Evolutionary conservation across 2,888 invertebrate species (phyloP).

Genomic region (Drosophila leonis): DNA sequence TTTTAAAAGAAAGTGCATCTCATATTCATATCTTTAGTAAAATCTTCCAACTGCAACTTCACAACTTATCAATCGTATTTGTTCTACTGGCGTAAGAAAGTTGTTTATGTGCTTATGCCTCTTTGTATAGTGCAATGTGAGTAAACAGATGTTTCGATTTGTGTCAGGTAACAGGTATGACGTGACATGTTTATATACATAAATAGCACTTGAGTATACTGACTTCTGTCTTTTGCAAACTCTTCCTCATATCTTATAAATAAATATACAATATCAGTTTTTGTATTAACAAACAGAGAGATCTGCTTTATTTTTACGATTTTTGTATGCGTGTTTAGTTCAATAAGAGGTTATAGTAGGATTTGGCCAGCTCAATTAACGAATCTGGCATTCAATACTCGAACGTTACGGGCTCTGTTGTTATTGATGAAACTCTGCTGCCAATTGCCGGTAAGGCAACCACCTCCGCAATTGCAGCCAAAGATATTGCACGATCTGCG

Average conservation of each 20-base stretch:
- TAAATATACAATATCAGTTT: too few species aligned
- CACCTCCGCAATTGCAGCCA: not conserved
- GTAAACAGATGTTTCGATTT: not conserved
- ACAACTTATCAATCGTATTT: not conserved
- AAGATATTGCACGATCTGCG: not conserved
- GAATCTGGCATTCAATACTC: not conserved
- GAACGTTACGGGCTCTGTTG: not conserved
- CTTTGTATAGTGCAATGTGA: not conserved
- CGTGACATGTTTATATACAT: too few species aligned
- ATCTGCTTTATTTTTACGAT: too few species aligned
- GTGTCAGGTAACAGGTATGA: not conserved
- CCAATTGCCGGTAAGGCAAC: constrained; percentile 1
- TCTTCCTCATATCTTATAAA: too few species aligned
- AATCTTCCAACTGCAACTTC: not conserved
- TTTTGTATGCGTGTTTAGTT: not conserved
- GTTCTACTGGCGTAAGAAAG: not conserved
- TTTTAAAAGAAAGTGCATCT: not conserved
- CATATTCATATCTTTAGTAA: not conserved
- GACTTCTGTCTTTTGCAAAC: too few species aligned
- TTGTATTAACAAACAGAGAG: too few species aligned
- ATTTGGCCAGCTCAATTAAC: not conserved
- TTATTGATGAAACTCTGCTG: not conserved
- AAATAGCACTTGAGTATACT: too few species aligned
- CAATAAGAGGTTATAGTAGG: not conserved
- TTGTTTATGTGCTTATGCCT: not conserved